Evolutionary conservation across 2,888 invertebrate genomes (phyloP).

Genomic region (Fragum whitleyi): DNA sequence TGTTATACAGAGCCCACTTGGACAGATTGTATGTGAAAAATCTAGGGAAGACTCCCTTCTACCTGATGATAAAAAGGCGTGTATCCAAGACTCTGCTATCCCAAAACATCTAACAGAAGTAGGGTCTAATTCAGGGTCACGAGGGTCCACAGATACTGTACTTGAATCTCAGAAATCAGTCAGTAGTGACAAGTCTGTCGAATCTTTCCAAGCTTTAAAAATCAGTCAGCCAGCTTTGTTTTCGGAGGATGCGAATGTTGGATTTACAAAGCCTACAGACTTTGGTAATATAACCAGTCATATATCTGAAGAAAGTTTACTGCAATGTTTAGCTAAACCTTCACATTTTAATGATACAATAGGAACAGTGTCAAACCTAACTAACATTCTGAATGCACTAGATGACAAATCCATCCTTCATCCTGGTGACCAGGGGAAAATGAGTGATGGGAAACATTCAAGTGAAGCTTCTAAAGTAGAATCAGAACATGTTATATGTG

Average conservation of each 20-base stretch:
- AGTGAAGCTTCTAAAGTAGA: no score
- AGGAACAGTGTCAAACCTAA: slow-evolving; percentile 55
- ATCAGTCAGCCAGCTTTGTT: slow-evolving; percentile 49
- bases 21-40: slow-evolving; percentile 23
- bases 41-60: slow-evolving; percentile 8
- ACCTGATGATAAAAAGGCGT: background rate
- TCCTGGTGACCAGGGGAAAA: background rate
- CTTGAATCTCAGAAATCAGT: slow-evolving; percentile 29
- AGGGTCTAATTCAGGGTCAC: slow-evolving; percentile 23
- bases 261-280: slow-evolving; percentile 4
- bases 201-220: background rate
- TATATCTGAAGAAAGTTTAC: slow-evolving; percentile 59
- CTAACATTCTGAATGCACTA: slow-evolving; percentile 57
- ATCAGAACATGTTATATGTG: no score
- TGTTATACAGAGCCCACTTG: slow-evolving; percentile 5
- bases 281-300: background rate
- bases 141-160: slow-evolving; percentile 19
- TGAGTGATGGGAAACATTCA: background rate
- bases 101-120: background rate
- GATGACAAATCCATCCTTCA: slow-evolving; percentile 33
- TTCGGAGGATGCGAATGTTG: slow-evolving; percentile 61
- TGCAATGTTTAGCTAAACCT: slow-evolving; percentile 50
- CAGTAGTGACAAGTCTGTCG: background rate
- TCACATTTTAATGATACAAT: slow-evolving; percentile 46
- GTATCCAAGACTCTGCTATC: background rate